Evolutionary conservation across 2,888 invertebrate species (phyloP), one percentile per base, ranked within the genome.

Genomic region (Euplagia quadripunctaria): DNA sequence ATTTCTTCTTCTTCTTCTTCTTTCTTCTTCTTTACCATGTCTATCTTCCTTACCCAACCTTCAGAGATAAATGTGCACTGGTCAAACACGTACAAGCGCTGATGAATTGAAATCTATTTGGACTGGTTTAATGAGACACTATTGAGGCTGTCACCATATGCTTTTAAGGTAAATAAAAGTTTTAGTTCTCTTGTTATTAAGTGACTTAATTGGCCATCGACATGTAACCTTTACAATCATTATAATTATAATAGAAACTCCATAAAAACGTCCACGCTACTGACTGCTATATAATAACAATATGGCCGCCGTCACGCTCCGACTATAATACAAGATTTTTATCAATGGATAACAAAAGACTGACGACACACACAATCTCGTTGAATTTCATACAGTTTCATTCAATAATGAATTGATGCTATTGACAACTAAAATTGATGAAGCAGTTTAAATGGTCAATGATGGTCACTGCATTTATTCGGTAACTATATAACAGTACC

Each of bases 331-430:
- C 75, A 69, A 74, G 82, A 79, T 82, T 8, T 70, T 72, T 73
- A 80, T 81, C 78, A 81, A 81, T 78, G 80, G 75, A 75, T 72
- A 71, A 75, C 79, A 79, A 66, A 76, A 67, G 73, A 65, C 1
- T 74, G 70, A 78, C 61, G 68, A 61, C 74, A 76, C 67, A 49
- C 68, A 64, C 63, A 69, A 52, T n/a, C 20, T 67, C 41, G 31
- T 67, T 52, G 43, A 64, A 64, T 42, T 42, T n/a, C 17, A 64
- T 43, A 64, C 49, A 49, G 46, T 49, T 66, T 49, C 31, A 61
- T 61, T 61, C 61, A 31, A 20, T 65, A 20, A 12, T 31, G 7
- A 14, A 61, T 14, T 31, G 14, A 20, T 66, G 12, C 9, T 66
- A 66, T 46, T 46, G n/a, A 68, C 42, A 55, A 42, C 17, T 68